Conservation (phyloP, 2,797 vertebrate genomes). For the Lerista edwardsae region DNA sequence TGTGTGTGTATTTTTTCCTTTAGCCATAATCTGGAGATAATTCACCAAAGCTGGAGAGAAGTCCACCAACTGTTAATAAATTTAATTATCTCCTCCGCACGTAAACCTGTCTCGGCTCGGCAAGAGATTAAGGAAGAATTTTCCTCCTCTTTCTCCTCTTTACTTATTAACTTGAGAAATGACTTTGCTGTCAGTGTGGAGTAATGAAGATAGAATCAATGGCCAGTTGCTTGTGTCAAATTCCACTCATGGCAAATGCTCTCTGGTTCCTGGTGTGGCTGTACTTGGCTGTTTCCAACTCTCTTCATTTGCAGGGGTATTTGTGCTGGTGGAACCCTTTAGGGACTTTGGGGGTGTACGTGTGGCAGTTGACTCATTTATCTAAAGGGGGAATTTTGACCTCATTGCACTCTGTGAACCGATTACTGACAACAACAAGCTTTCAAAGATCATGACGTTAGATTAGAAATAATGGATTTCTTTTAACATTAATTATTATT, state of each 20-base stretch:
- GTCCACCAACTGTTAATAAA: slow-evolving; percentile 41
- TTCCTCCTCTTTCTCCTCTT: background rate
- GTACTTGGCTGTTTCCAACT: background rate
- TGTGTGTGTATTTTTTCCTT: background rate
- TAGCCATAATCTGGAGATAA: slow-evolving; percentile 4
- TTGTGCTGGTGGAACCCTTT: background rate
- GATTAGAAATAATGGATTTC: slow-evolving; percentile 1
- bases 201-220: slow-evolving; percentile 1
- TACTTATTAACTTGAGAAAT: slow-evolving; percentile 25
- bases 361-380: background rate
- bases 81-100: slow-evolving; percentile 26
- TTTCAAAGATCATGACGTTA: background rate
- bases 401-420: background rate
- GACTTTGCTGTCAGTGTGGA: slow-evolving; percentile 21
- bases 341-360: background rate
- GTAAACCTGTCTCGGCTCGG: background rate
- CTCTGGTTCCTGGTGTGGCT: background rate
- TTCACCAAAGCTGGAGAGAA: slow-evolving; percentile 32
- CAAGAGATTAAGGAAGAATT: background rate
- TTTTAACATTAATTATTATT: slow-evolving; percentile 3
- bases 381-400: background rate
- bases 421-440: background rate
- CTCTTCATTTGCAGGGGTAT: background rate
- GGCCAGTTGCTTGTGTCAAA: background rate
- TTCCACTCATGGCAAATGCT: background rate